phyloP scores from a whole-genome alignment of 1,140 invertebrate genomes.

The Halictus rubicundus region DNA sequence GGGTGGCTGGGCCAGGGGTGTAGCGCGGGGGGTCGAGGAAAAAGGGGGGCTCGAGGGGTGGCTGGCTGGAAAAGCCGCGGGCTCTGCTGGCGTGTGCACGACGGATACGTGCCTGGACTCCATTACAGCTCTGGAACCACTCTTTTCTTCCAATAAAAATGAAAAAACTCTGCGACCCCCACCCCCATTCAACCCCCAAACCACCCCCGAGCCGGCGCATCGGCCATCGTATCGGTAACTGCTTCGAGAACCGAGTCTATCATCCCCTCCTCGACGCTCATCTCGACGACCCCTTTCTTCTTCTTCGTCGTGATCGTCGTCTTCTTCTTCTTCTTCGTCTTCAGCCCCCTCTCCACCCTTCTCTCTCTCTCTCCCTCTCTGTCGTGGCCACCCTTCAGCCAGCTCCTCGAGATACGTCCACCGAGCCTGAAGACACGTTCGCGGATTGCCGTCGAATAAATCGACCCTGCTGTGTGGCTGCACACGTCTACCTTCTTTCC shows the following conservation, averaged over 20 bases:
- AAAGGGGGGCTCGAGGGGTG: slow-evolving; percentile 13
- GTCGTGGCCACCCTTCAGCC: slow-evolving; percentile 32
- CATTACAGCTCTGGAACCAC: slow-evolving; percentile 65
- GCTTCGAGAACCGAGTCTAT: slow-evolving; percentile 60
- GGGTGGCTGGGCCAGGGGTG: slow-evolving; percentile 13
- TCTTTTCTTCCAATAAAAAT: slow-evolving; percentile 71
- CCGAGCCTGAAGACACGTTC: slow-evolving; percentile 43
- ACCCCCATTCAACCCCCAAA: slow-evolving; percentile 31
- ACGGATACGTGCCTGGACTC: slow-evolving; percentile 71
- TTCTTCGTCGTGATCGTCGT: neutral
- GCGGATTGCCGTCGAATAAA: slow-evolving; percentile 50
- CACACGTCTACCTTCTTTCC: slow-evolving; percentile 29
- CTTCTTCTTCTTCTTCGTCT: too few species aligned
- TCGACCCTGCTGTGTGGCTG: slow-evolving; percentile 19
- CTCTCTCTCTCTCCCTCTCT: neutral
- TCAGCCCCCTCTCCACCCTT: too few species aligned
- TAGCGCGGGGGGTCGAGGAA: neutral
- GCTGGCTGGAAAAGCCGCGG: slow-evolving; percentile 67
- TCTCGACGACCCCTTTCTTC: slow-evolving; percentile 28
- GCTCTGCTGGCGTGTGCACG: slow-evolving; percentile 72
- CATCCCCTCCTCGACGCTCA: slow-evolving; percentile 40
- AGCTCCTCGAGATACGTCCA: slow-evolving; percentile 53
- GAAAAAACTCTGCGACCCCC: slow-evolving; percentile 57
- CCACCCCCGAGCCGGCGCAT: slow-evolving; percentile 15
- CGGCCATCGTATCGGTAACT: slow-evolving; percentile 66